Evolutionary conservation across 2,113 vertebrate genomes (phyloP).

Genomic region (Sclerurus mexicanus): DNA sequence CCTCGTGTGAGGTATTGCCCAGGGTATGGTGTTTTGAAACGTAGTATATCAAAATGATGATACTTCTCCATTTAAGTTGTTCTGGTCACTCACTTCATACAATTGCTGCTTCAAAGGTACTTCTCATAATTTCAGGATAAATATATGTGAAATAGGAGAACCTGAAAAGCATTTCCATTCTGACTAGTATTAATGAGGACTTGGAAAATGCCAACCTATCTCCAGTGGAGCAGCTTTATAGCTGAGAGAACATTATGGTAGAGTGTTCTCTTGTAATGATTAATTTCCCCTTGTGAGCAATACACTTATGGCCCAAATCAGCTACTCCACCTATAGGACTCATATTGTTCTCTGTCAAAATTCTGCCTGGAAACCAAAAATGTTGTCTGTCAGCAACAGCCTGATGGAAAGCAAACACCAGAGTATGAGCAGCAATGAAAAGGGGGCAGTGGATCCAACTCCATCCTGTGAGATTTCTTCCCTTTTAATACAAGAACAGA

Average conservation of each 20-base stretch:
- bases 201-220: constrained; percentile 41
- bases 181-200: constrained; percentile 56
- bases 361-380: not conserved
- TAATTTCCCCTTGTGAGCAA: constrained; percentile 29
- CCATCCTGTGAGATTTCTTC: not conserved
- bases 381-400: not conserved
- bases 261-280: constrained; percentile 36
- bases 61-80: constrained; percentile 57
- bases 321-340: not conserved
- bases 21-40: constrained; percentile 51
- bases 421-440: not conserved
- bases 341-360: not conserved
- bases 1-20: constrained; percentile 36
- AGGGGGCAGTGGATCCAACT: not conserved
- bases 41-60: constrained; percentile 54
- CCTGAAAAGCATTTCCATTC: constrained; percentile 36
- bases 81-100: constrained; percentile 21
- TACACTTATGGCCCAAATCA: not conserved
- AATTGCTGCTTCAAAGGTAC: constrained; percentile 42
- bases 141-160: constrained; percentile 50
- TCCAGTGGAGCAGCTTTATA: constrained; percentile 45
- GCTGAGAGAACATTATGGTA: constrained; percentile 26
- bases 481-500: not conserved
- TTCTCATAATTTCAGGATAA: constrained; percentile 63
- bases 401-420: not conserved